Conservation (phyloP, 2,888 invertebrate genomes). For the Electrophaes corylata region DNA sequence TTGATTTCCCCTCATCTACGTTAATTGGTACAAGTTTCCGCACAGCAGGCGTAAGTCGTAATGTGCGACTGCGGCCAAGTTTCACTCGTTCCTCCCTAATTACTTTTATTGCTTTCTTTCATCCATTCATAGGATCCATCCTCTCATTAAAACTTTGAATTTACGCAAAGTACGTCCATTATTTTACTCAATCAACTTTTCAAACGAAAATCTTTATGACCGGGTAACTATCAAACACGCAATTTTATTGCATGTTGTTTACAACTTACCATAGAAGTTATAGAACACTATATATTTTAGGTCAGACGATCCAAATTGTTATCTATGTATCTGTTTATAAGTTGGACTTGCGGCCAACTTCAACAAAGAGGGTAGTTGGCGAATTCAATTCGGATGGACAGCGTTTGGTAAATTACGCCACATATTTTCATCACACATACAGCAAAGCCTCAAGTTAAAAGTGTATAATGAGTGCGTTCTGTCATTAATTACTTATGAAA, state of each 20-base stretch:
- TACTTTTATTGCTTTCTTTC: slow-evolving; percentile 70
- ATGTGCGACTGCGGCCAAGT: slow-evolving; percentile 64
- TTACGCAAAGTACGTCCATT: slow-evolving; percentile 22
- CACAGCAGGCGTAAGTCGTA: slow-evolving; percentile 66
- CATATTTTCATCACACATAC: too few relatives aligned
- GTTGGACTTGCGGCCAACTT: too few relatives aligned
- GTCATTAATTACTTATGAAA: too few relatives aligned
- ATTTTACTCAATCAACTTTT: slow-evolving; percentile 28
- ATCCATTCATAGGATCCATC: slow-evolving; percentile 56
- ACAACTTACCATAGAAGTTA: too few relatives aligned
- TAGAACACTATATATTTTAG: too few relatives aligned
- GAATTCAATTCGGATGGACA: too few relatives aligned
- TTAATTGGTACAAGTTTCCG: slow-evolving; percentile 68
- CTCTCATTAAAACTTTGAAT: slow-evolving; percentile 50
- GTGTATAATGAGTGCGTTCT: too few relatives aligned
- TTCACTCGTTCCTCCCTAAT: slow-evolving; percentile 66
- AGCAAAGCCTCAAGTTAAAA: too few relatives aligned
- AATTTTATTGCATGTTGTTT: slow-evolving; percentile 16
- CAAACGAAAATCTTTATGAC: slow-evolving; percentile 28
- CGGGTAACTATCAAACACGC: slow-evolving; percentile 13
- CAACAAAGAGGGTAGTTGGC: too few relatives aligned
- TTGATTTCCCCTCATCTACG: slow-evolving; percentile 51
- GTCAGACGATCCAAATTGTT: too few relatives aligned
- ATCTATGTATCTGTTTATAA: too few relatives aligned
- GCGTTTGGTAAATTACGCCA: too few relatives aligned